Evolutionary conservation across 2,113 vertebrate genomes (phyloP).

Genomic region (Callocephalon fimbriatum): DNA sequence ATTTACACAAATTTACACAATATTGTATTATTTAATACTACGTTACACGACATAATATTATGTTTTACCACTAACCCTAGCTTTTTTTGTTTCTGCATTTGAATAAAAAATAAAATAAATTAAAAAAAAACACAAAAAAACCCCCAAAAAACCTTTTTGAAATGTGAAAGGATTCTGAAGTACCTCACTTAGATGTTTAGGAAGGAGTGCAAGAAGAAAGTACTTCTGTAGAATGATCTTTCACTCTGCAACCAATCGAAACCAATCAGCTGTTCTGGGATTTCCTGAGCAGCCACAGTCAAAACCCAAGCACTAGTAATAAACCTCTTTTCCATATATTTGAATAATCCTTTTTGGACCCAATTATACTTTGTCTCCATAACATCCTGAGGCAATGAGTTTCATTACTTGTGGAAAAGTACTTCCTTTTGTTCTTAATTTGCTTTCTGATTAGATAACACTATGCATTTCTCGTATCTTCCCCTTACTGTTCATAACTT

Average conservation of each 20-base stretch:
- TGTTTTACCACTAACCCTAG: neutral
- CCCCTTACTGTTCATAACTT: neutral
- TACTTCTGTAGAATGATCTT: neutral
- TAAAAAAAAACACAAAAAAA: too few species aligned
- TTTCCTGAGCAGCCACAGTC: neutral
- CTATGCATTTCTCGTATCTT: neutral
- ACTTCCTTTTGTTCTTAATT: slow-evolving; percentile 3
- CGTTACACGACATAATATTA: neutral
- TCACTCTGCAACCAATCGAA: neutral
- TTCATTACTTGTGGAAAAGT: neutral
- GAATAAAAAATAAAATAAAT: neutral
- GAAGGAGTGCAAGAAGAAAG: neutral
- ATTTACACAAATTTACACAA: neutral
- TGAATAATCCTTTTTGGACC: neutral
- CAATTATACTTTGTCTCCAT: neutral
- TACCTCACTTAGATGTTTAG: neutral
- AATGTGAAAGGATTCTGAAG: neutral
- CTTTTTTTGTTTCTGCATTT: neutral
- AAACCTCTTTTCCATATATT: neutral
- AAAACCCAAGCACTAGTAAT: neutral
- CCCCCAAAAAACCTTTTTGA: neutral
- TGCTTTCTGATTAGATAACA: neutral
- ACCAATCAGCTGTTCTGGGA: neutral
- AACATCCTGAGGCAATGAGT: neutral
- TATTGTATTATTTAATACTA: neutral